phyloP scores from a whole-genome alignment of 2,888 invertebrate genomes.

The Eupelmus urozonus region DNA sequence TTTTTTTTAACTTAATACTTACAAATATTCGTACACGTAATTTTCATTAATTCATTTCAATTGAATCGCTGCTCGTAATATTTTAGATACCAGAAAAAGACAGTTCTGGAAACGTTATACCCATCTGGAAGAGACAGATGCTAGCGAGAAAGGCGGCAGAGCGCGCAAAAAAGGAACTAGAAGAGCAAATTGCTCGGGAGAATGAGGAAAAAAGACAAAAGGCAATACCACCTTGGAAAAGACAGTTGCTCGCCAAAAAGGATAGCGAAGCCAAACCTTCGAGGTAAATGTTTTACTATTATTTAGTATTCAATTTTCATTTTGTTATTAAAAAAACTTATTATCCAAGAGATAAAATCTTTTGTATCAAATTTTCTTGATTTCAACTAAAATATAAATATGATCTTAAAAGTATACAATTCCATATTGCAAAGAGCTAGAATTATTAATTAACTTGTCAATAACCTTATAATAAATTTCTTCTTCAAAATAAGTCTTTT shows the following conservation, averaged over 20 bases:
- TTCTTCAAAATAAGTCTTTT: too few species aligned
- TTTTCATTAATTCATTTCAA: neutral
- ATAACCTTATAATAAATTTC: neutral
- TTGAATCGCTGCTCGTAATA: neutral
- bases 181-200: constrained; percentile 89
- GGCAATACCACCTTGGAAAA: constrained; percentile 95
- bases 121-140: constrained; percentile 97
- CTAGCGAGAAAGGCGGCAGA: constrained; percentile 96
- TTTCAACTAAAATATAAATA: too few species aligned
- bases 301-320: too few species aligned
- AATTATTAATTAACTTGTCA: neutral
- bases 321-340: too few species aligned
- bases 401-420: too few species aligned
- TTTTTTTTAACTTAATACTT: neutral
- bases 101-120: constrained; percentile 91
- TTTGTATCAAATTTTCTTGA: too few species aligned
- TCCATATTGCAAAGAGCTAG: too few species aligned
- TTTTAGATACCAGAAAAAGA: constrained; percentile 92
- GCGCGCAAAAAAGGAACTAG: constrained; percentile 92
- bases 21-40: too few species aligned
- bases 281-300: constrained; percentile 21
- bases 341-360: too few species aligned
- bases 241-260: constrained; percentile 90
- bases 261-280: constrained; percentile 79
- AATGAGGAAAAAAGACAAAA: constrained; percentile 91